A percentile compares a stretch with the other conserved stretches of the same genome.
Conservation (phyloP, 2,888 invertebrate species). For the Nomada ruficornis region DNA sequence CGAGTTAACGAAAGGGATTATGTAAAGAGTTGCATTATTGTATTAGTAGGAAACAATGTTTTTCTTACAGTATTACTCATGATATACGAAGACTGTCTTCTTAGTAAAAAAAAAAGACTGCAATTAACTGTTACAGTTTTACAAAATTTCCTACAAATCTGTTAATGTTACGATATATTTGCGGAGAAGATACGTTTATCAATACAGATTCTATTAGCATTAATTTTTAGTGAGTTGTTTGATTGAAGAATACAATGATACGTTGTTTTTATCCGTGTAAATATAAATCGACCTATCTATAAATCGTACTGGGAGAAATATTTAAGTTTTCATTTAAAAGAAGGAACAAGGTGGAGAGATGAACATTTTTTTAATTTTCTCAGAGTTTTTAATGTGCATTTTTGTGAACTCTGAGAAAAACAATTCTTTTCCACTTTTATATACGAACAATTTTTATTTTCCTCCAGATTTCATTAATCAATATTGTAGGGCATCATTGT, state of each 20-base stretch:
- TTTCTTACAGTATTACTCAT: slow-evolving; percentile 32
- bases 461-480: slow-evolving; percentile 11
- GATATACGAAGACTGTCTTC: slow-evolving; percentile 24
- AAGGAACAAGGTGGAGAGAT: neutral
- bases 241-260: neutral
- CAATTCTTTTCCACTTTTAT: slow-evolving; percentile 20
- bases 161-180: slow-evolving; percentile 17
- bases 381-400: slow-evolving; percentile 11
- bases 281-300: neutral
- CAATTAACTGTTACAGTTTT: slow-evolving; percentile 33
- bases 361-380: slow-evolving; percentile 5
- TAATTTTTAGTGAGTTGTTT: slow-evolving; percentile 3
- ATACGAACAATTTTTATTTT: slow-evolving; percentile 18
- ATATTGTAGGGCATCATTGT: neutral
- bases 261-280: slow-evolving; percentile 30
- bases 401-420: slow-evolving; percentile 14
- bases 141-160: slow-evolving; percentile 11
- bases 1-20: neutral
- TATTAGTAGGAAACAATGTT: slow-evolving; percentile 8
- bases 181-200: neutral
- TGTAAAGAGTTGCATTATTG: slow-evolving; percentile 23
- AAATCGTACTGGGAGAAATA: neutral
- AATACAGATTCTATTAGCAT: neutral
- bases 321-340: slow-evolving; percentile 5
- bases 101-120: slow-evolving; percentile 14